Conservation (phyloP, 2,797 vertebrate species). For the Poliocrania exsul region DNA sequence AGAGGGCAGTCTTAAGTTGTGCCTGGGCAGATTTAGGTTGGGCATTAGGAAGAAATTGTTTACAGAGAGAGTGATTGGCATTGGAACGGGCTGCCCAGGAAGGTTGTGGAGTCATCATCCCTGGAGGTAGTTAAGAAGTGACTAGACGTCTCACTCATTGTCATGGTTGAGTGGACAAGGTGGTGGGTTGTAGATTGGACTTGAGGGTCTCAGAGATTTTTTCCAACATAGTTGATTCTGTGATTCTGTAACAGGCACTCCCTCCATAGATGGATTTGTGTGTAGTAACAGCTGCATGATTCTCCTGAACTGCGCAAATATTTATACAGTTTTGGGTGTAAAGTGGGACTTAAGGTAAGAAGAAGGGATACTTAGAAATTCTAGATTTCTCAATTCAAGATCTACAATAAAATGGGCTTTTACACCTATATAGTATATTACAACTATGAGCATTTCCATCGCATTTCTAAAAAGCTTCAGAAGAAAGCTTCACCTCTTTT, state of each 20-base stretch:
- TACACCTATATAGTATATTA: rapidly evolving
- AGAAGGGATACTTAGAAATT: background rate
- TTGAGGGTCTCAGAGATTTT: no score
- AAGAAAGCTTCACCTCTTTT: background rate
- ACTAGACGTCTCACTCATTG: no score
- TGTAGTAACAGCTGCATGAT: background rate
- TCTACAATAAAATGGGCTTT: background rate
- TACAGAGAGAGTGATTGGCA: no score
- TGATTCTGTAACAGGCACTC: background rate
- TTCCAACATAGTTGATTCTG: no score
- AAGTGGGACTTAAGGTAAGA: background rate
- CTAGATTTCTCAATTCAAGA: background rate
- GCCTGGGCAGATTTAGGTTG: no score
- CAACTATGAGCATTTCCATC: background rate
- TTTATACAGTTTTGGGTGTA: background rate
- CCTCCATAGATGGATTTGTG: background rate
- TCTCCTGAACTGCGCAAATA: background rate
- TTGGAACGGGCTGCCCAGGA: no score
- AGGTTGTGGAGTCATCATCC: no score
- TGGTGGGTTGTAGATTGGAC: no score
- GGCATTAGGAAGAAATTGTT: no score
- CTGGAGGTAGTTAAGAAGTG: no score
- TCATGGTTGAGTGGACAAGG: no score
- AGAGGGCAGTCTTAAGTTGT: no score
- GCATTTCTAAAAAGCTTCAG: background rate